Percentiles rank a stretch among this genome's conserved stretches.
phyloP scores from a whole-genome alignment of 1,140 invertebrate genomes.

The Adelges cooleyi region DNA sequence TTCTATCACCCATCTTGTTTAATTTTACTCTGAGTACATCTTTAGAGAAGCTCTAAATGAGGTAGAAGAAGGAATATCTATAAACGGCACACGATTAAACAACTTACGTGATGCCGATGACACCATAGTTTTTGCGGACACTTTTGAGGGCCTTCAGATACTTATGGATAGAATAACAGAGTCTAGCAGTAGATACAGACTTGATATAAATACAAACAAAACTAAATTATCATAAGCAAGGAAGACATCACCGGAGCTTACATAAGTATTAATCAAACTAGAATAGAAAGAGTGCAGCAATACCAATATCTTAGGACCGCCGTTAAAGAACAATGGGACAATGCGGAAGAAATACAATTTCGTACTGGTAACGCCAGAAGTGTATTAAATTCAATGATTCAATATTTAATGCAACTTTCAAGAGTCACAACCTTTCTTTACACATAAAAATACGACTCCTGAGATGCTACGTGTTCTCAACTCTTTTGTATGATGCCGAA shows the following conservation, averaged over 20 bases:
- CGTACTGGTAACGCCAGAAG: neutral
- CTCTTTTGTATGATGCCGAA: conserved; percentile 5
- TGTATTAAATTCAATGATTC: neutral
- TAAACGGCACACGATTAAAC: conserved; percentile 21
- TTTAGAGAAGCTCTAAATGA: conserved; percentile 28
- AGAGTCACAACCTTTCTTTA: neutral
- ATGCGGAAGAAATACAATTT: neutral
- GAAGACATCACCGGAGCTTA: neutral
- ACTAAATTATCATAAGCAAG: neutral
- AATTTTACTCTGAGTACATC: conserved; percentile 34
- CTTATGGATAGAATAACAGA: neutral
- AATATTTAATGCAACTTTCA: too few species aligned
- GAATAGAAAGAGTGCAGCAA: neutral
- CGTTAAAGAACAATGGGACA: neutral
- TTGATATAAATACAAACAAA: conserved; percentile 20
- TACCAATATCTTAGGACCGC: conserved; percentile 6
- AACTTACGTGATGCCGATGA: conserved; percentile 31
- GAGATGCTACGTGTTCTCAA: conserved; percentile 12
- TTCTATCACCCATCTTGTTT: conserved; percentile 36
- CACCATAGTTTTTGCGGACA: conserved; percentile 17
- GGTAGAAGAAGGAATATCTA: conserved; percentile 17
- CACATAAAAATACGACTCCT: neutral
- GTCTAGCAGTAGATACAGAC: neutral
- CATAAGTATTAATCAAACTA: neutral
- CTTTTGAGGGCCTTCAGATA: neutral